phyloP scores from a whole-genome alignment of 2,113 vertebrate genomes.

The Lycaon pictus region DNA sequence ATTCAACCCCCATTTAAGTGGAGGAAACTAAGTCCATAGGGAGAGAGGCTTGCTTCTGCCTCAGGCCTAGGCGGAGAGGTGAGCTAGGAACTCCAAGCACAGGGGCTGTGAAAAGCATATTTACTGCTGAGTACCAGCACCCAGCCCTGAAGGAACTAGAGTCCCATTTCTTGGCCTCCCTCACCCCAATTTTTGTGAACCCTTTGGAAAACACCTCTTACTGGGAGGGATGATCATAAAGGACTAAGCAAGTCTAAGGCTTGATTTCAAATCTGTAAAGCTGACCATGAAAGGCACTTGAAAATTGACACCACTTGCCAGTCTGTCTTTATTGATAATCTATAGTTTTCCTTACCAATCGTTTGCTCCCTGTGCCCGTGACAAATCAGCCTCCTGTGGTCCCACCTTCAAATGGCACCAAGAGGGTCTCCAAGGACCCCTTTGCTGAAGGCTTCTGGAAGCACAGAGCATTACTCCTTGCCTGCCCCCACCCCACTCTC shows the following conservation, averaged over 20 bases:
- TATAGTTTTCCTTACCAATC: slow-evolving; percentile 81
- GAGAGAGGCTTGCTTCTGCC: not conserved
- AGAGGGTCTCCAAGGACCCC: not conserved
- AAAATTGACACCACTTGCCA: slow-evolving; percentile 83
- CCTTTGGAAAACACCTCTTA: slow-evolving; percentile 65
- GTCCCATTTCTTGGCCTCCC: not conserved
- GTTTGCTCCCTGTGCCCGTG: slow-evolving; percentile 49
- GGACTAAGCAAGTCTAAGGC: slow-evolving; percentile 76
- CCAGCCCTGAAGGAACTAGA: not conserved
- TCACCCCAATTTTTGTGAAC: slow-evolving; percentile 61
- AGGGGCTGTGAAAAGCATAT: not conserved
- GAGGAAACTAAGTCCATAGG: not conserved
- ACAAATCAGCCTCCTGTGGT: slow-evolving; percentile 57
- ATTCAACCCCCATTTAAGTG: not conserved
- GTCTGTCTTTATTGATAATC: slow-evolving; percentile 81
- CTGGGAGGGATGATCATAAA: slow-evolving; percentile 64
- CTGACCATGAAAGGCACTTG: slow-evolving; percentile 83
- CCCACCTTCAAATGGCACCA: not conserved
- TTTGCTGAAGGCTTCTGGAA: not conserved
- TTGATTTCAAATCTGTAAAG: slow-evolving; percentile 85
- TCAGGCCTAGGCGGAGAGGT: not conserved
- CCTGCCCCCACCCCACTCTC: not conserved
- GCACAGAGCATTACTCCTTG: slow-evolving; percentile 69
- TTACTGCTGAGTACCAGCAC: not conserved
- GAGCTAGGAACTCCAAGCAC: not conserved